phyloP scores from a whole-genome alignment of 2,888 invertebrate species.

The Pocota personata region DNA sequence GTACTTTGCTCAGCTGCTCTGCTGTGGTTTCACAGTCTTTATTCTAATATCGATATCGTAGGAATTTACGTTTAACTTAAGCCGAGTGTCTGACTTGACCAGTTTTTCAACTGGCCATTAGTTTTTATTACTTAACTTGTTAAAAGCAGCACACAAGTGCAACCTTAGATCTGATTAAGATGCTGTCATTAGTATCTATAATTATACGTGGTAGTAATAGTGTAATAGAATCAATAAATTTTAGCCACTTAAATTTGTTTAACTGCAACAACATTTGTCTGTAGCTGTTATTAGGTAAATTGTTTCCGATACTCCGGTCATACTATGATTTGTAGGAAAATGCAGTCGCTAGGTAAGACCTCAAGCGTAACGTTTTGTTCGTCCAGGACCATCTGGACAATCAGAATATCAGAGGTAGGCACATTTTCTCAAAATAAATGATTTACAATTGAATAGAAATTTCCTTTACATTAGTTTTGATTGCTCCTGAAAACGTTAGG shows the following conservation, averaged over 20 bases:
- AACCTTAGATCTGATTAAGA: neutral
- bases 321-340: too few species aligned
- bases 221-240: neutral
- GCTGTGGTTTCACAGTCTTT: neutral
- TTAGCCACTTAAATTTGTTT: neutral
- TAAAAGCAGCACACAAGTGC: neutral
- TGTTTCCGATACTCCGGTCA: neutral
- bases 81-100: neutral
- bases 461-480: neutral
- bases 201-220: neutral
- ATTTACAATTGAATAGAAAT: too few species aligned
- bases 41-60: neutral
- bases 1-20: neutral
- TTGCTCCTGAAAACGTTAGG: neutral
- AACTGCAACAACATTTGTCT: neutral
- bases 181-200: neutral
- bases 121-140: neutral
- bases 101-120: neutral
- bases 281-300: neutral
- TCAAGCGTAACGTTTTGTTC: too few species aligned
- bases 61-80: neutral
- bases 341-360: too few species aligned
- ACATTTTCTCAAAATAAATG: too few species aligned
- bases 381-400: too few species aligned
- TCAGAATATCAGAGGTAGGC: too few species aligned